Percentiles rank a stretch among this genome's conserved stretches.
Evolutionary conservation across 2,113 vertebrate species (phyloP).

Genomic region (Tetrao urogallus): DNA sequence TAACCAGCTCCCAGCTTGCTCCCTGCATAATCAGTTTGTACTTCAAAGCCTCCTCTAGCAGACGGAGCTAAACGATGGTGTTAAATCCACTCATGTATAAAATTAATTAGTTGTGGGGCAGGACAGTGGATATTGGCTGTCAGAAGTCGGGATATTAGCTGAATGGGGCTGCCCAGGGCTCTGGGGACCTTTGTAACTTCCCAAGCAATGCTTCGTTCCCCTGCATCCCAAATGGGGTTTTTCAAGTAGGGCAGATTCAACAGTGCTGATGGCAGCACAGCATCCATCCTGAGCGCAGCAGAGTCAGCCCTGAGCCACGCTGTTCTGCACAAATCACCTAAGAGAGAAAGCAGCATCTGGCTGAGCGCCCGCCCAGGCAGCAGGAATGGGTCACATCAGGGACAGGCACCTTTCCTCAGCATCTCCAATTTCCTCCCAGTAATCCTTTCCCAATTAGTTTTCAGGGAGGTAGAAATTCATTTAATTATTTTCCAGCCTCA

Average conservation of each 20-base stretch:
- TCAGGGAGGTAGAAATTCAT: neutral
- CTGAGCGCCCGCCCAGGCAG: neutral
- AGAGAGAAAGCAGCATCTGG: conserved; percentile 13
- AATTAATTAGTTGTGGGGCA: conserved; percentile 58
- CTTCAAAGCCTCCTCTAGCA: conserved; percentile 36
- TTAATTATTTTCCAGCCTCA: neutral
- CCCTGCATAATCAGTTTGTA: conserved; percentile 45
- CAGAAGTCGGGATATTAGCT: conserved; percentile 9
- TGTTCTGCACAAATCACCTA: neutral
- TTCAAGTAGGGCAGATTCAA: neutral
- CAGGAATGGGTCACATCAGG: neutral
- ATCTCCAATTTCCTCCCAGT: conserved; percentile 13
- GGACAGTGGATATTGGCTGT: conserved; percentile 24
- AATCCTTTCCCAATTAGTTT: conserved; percentile 43
- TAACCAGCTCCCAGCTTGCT: conserved; percentile 45
- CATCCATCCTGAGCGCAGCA: neutral
- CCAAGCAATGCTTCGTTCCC: neutral
- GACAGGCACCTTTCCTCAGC: neutral
- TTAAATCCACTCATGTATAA: conserved; percentile 19
- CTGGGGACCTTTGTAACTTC: neutral
- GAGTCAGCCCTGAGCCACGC: neutral
- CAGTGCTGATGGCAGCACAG: no score
- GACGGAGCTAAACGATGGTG: conserved; percentile 12
- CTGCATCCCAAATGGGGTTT: neutral
- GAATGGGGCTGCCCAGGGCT: neutral